These are phyloP conservation scores for Heterochromis multidens DNA, from an alignment of 2,113 vertebrate species.

Conservation along the genomic window DNA sequence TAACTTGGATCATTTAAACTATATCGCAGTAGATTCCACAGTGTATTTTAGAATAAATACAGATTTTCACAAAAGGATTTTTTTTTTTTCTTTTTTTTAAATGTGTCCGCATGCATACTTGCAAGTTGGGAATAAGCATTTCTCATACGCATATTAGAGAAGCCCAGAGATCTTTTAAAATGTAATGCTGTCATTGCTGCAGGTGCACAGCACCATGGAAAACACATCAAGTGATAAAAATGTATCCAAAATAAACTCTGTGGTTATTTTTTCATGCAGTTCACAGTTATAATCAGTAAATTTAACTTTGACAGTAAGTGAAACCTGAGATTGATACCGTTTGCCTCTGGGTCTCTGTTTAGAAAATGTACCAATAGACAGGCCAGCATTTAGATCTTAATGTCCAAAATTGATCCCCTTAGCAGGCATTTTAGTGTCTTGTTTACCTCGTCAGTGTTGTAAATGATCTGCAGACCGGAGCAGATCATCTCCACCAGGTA, in stretches of 20 bases:
- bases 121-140: background rate
- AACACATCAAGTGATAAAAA: background rate
- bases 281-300: background rate
- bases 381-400: background rate
- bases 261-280: background rate
- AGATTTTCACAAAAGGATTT: background rate
- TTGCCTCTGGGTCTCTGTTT: background rate
- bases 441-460: conserved; percentile 97
- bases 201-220: background rate
- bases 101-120: background rate
- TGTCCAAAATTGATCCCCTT: background rate
- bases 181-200: background rate
- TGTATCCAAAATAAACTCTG: background rate
- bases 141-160: background rate
- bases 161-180: background rate
- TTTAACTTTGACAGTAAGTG: background rate
- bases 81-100: too few species aligned
- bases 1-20: background rate
- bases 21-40: background rate
- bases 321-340: background rate
- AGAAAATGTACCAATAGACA: background rate
- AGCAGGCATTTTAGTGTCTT: background rate
- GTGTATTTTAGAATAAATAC: background rate
- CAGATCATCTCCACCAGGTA: conserved; percentile 99
- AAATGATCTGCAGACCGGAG: conserved; percentile 96